These are phyloP conservation scores for Clinocottus analis DNA, from an alignment of 2,113 vertebrate species.

Conservation along the genomic window DNA sequence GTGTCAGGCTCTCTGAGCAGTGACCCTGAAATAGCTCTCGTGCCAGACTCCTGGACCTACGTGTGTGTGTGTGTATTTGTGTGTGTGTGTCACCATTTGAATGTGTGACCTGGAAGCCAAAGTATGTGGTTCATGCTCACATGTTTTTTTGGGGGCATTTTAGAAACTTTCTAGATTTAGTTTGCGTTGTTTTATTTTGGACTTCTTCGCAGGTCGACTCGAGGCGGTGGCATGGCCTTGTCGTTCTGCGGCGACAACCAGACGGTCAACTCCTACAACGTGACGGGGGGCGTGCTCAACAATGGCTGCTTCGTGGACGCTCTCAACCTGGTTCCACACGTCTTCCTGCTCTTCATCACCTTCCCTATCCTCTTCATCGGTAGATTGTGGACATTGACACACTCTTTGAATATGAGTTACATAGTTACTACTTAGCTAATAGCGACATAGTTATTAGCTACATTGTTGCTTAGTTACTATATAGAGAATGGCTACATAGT, in stretches of 20 bases:
- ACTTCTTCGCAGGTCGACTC: slow-evolving; percentile 38
- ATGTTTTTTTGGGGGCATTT: not conserved
- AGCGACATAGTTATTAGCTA: too few species aligned
- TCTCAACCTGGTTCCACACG: slow-evolving; percentile 97
- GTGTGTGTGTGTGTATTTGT: not conserved
- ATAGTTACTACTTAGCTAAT: too few species aligned
- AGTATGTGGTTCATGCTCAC: not conserved
- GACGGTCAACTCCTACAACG: slow-evolving; percentile 85
- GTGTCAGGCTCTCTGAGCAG: not conserved
- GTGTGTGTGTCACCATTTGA: not conserved
- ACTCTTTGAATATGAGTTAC: too few species aligned
- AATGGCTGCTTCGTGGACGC: slow-evolving; percentile 98
- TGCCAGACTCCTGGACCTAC: not conserved
- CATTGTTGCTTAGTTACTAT: too few species aligned
- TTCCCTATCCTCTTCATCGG: slow-evolving; percentile 99
- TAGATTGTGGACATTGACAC: slow-evolving; percentile 70
- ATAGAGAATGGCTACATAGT: too few species aligned
- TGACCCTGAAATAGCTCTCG: slow-evolving; percentile 36
- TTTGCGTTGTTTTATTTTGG: not conserved
- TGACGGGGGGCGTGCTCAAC: slow-evolving; percentile 86
- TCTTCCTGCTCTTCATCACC: slow-evolving; percentile 98
- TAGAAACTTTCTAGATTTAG: not conserved
- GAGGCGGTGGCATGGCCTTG: slow-evolving; percentile 85
- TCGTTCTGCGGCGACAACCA: slow-evolving; percentile 92
- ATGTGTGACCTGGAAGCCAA: not conserved